Percentiles rank a stretch among this genome's conserved stretches.
Conservation (phyloP, 1,140 invertebrate species). For the Triops cancriformis region DNA sequence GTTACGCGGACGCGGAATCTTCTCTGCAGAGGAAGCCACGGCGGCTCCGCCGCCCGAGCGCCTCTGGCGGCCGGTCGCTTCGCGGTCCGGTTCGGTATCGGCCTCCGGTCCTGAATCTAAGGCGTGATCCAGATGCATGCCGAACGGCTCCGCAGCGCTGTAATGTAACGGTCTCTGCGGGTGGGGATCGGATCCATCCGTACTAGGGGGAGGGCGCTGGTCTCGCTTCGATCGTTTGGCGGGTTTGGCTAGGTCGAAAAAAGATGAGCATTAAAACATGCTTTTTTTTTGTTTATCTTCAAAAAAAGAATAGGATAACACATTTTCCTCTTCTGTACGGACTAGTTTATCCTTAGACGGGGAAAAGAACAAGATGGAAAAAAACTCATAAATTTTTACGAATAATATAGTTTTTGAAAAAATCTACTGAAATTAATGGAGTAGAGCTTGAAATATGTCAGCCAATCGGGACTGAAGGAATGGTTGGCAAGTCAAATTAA, state of each 20-base stretch:
- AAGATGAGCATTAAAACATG: too few relatives aligned
- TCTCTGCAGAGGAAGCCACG: conserved; percentile 30
- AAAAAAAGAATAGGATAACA: too few relatives aligned
- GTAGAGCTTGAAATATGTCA: too few relatives aligned
- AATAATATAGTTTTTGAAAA: too few relatives aligned
- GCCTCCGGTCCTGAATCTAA: background rate
- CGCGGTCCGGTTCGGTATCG: background rate
- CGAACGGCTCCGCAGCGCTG: background rate
- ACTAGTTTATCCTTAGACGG: too few relatives aligned
- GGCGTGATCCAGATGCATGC: background rate
- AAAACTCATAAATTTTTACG: too few relatives aligned
- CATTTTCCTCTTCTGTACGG: too few relatives aligned
- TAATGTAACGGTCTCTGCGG: background rate
- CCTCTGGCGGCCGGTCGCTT: background rate
- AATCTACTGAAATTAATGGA: too few relatives aligned
- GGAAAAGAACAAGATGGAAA: too few relatives aligned
- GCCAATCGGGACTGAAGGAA: too few relatives aligned
- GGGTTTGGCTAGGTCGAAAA: background rate
- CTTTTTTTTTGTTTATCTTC: too few relatives aligned
- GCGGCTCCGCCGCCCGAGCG: background rate
- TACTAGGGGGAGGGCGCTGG: background rate
- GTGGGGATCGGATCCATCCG: background rate
- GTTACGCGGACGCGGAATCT: conserved; percentile 53
- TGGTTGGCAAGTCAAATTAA: too few relatives aligned
- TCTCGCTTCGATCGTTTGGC: background rate